These are phyloP conservation scores for Dipodomys merriami DNA, from an alignment of 2,113 vertebrate genomes.

Conservation along the genomic window DNA sequence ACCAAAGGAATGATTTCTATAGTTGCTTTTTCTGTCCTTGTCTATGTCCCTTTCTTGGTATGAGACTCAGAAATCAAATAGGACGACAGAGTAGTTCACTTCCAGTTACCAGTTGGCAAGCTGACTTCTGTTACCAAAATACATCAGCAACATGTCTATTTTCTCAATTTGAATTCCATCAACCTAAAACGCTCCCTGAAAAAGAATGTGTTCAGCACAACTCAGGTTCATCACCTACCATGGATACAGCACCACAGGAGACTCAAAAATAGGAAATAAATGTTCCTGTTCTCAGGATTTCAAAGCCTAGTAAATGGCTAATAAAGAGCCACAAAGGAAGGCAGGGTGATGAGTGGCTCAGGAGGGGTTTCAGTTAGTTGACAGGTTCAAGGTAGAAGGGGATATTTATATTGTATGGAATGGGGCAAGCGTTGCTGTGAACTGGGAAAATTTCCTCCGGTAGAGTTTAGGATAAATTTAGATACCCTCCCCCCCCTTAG, in stretches of 20 bases:
- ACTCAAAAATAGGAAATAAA: not conserved
- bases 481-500: not conserved
- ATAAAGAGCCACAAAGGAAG: constrained; percentile 3
- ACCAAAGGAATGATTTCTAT: constrained; percentile 20
- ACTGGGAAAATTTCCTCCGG: not conserved
- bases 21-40: constrained; percentile 49
- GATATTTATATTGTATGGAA: not conserved
- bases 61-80: constrained; percentile 44
- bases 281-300: not conserved
- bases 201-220: not conserved
- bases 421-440: not conserved
- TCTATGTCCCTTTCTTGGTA: not conserved
- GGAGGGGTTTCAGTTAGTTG: not conserved
- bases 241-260: not conserved
- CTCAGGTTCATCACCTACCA: not conserved
- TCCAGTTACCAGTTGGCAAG: constrained; percentile 7
- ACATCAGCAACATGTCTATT: not conserved
- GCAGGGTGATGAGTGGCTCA: not conserved
- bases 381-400: not conserved
- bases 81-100: not conserved
- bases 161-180: constrained; percentile 59
- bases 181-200: constrained; percentile 22
- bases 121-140: constrained; percentile 6
- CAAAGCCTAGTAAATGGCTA: constrained; percentile 35
- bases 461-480: not conserved